phyloP scores from a whole-genome alignment of 2,797 vertebrate species.

The Pelobates cultripes region DNA sequence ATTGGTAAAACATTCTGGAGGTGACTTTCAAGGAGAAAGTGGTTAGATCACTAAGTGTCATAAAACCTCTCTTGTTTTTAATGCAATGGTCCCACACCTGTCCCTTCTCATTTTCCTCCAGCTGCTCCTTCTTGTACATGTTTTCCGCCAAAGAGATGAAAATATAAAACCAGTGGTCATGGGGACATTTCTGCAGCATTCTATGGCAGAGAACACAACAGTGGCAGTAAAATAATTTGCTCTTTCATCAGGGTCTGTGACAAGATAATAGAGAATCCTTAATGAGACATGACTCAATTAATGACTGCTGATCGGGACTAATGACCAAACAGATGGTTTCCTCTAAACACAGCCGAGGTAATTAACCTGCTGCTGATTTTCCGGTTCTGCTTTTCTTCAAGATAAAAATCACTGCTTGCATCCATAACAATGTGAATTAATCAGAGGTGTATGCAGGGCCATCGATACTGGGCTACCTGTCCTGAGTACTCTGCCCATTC shows the following conservation, averaged over 20 bases:
- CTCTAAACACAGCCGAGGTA: constrained; percentile 66
- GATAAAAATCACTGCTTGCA: constrained; percentile 10
- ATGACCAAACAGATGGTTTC: constrained; percentile 79
- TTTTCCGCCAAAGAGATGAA: background rate
- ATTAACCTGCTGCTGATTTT: constrained; percentile 61
- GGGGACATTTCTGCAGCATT: constrained; percentile 23
- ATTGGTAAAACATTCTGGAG: too few species aligned
- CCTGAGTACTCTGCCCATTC: too few species aligned
- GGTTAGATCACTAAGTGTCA: too few species aligned
- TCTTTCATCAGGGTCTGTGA: constrained; percentile 28
- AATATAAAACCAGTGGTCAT: background rate
- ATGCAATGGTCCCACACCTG: too few species aligned
- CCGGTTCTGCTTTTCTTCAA: constrained; percentile 25
- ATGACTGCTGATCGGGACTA: constrained; percentile 77
- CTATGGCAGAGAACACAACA: constrained; percentile 8
- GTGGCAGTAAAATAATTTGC: constrained; percentile 26
- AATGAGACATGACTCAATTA: constrained; percentile 77
- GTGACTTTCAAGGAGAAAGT: too few species aligned
- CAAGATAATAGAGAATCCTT: constrained; percentile 64
- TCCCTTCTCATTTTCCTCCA: too few species aligned
- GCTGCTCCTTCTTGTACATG: too few species aligned
- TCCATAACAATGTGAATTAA: background rate
- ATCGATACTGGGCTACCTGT: background rate
- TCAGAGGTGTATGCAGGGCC: background rate
- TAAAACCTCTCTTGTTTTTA: too few species aligned